These are phyloP conservation scores for Tauraco hartlaubi DNA, from an alignment of 2,797 vertebrate genomes.

Conservation along the genomic window DNA sequence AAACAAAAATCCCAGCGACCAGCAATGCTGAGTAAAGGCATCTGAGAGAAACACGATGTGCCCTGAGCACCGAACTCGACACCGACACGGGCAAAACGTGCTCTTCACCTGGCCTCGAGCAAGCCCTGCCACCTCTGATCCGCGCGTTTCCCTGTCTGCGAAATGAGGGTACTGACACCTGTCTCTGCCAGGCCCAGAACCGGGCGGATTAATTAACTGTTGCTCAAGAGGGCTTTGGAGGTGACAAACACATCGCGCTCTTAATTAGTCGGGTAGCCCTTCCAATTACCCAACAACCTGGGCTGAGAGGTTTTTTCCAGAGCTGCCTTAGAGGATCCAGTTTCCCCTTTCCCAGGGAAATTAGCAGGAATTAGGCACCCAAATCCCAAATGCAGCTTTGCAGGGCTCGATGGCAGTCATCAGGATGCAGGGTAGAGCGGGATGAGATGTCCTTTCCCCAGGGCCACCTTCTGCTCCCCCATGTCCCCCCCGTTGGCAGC, in stretches of 20 bases:
- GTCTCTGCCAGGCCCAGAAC: background rate
- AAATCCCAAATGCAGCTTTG: background rate
- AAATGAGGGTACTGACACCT: fast-evolving
- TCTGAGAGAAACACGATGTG: background rate
- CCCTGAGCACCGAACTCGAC: fast-evolving
- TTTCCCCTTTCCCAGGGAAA: constrained; percentile 39
- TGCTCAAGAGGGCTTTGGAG: background rate
- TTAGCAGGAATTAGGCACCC: background rate
- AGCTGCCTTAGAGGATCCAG: background rate
- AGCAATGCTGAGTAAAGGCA: background rate
- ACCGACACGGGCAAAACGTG: fast-evolving
- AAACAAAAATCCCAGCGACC: background rate
- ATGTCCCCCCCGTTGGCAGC: fast-evolving
- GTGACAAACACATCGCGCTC: background rate
- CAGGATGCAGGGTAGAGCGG: fast-evolving
- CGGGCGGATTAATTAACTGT: background rate
- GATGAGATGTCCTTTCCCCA: fast-evolving
- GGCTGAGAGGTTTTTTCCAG: background rate
- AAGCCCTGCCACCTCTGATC: background rate
- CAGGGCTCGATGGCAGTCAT: background rate
- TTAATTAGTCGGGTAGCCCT: background rate
- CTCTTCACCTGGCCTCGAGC: background rate
- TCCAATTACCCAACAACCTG: background rate
- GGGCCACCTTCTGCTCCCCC: background rate
- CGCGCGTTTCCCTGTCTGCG: fast-evolving